Base-by-base conservation (phyloP, 1,140 invertebrate species). In the Mya arenaria region DNA sequence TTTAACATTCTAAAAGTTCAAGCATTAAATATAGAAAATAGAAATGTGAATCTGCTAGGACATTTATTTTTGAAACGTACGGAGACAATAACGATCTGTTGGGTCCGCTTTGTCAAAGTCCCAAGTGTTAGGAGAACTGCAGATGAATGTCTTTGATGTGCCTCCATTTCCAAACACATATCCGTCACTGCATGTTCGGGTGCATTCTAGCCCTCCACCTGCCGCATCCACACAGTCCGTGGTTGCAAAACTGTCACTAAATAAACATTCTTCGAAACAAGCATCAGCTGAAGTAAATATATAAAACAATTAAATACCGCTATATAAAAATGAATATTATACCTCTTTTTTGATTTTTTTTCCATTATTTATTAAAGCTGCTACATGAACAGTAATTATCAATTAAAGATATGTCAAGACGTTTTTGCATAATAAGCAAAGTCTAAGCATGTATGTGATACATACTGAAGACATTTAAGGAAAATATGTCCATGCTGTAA, bases 221-320 rank as follows among this genome's bases (percentile, higher is more conserved):
- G 23, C 68, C 32, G 8, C 36, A 23, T 8, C 13, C 19, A 1
- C 10, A 25, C 73, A 65, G 23, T 5, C 8, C 48, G 56, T 37
- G 1, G 28, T 19, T 39, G 73, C 56, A 39, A 60, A 60, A 28
- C 0, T 28, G 37, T 75, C 73, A 13, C 13, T 32, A 65, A 75
- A 75, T n/a, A 75, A 8, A 13, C 63, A 8, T 36, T 75, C 58
- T 36, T 63, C 13, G 41, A 75, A 75, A 25, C 73, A 75, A 19
- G 60, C 36, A 63, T 28, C 36, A 25, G 73, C 73, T 75, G 58
- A 23, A 52, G 8, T 10, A 4, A 55, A 37, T 4, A 68, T 6
- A 60, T 60, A 17, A n/a, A n/a, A n/a, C n/a, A n/a, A n/a, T n/a
- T n/a, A n/a, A n/a, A n/a, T n/a, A n/a, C n/a, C n/a, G n/a, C n/a